phyloP scores from a whole-genome alignment of 2,113 vertebrate species.

The Xenopus borealis region DNA sequence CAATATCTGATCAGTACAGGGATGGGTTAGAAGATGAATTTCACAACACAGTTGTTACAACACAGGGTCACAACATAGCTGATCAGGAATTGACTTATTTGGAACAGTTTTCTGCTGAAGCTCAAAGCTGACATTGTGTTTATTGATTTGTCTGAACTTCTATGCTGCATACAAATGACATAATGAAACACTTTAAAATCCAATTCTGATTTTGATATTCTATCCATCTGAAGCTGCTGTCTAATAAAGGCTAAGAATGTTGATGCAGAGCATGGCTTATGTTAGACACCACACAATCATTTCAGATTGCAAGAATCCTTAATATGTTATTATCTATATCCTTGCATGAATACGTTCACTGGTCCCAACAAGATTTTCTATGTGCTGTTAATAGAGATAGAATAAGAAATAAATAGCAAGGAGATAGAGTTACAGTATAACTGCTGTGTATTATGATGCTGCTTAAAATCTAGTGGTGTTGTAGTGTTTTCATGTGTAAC shows the following conservation, averaged over 20 bases:
- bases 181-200: conserved; percentile 5
- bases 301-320: background rate
- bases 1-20: no score
- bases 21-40: background rate
- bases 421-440: no score
- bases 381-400: no score
- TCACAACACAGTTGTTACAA: background rate
- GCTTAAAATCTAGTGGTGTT: no score
- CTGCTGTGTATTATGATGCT: no score
- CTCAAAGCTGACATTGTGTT: conserved; percentile 22
- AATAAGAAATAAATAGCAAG: no score
- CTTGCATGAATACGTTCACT: background rate
- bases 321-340: background rate
- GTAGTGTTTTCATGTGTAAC: no score
- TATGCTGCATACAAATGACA: conserved; percentile 12
- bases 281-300: background rate
- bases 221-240: background rate
- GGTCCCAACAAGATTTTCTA: no score
- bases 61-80: conserved; percentile 17
- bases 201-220: background rate
- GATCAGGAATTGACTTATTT: conserved; percentile 15
- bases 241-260: background rate
- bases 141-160: conserved; percentile 22
- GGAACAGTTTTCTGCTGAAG: conserved; percentile 16
- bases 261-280: background rate